phyloP scores from a whole-genome alignment of 2,888 invertebrate species.

The Crematogaster levior region DNA sequence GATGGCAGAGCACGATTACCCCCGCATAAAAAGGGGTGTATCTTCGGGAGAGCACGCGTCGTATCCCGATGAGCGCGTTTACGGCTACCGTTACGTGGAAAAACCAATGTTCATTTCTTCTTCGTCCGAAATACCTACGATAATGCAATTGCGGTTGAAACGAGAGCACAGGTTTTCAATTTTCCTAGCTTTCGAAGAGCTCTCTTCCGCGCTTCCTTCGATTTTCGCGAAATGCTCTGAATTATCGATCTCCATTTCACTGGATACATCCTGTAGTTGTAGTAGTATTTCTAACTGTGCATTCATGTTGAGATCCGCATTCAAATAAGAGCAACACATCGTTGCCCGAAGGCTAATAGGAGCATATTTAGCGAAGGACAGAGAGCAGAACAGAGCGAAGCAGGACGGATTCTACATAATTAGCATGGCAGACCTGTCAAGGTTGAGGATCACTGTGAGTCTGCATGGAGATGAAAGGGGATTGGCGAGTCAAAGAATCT shows the following conservation, averaged over 20 bases:
- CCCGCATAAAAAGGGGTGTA: not conserved
- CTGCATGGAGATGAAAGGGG: conserved; percentile 71
- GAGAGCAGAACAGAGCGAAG: not conserved
- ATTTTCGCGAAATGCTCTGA: not conserved
- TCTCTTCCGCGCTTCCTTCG: not conserved
- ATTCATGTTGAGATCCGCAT: not conserved
- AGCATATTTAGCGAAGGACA: conserved; percentile 31
- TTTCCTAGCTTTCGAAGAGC: not conserved
- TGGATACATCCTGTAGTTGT: not conserved
- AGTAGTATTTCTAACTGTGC: not conserved
- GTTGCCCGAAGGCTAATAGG: conserved; percentile 20
- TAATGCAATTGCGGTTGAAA: conserved; percentile 13
- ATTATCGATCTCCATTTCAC: conserved; percentile 5
- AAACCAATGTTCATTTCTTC: not conserved
- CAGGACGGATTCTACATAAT: conserved; percentile 58
- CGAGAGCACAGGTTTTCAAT: not conserved
- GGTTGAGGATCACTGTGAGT: conserved; percentile 69
- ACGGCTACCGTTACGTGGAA: not conserved
- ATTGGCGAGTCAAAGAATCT: conserved; percentile 58
- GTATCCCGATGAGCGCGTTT: conserved; percentile 3
- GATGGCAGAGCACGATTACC: conserved; percentile 9
- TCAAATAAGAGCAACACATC: conserved; percentile 30
- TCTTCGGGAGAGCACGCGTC: not conserved
- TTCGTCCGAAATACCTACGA: not conserved
- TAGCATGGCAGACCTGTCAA: conserved; percentile 45